Evolutionary conservation across 37 sponge, comb jelly and placozoan genomes (phyloP).

Genomic region (Bolinopsis microptera): DNA sequence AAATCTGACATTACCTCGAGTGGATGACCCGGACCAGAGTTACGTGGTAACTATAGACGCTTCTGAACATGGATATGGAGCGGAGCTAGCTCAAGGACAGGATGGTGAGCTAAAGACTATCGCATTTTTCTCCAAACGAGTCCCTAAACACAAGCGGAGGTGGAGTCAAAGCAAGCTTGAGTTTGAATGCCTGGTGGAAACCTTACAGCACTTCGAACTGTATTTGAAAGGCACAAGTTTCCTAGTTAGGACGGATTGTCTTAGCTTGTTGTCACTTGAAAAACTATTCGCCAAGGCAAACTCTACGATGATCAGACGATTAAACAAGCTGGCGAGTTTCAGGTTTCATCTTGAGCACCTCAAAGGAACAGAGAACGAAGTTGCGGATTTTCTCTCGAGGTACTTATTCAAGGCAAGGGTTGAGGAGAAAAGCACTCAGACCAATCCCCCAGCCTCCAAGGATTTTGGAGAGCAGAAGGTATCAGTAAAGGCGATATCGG

Average conservation of each 20-base stretch:
- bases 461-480: too few species aligned
- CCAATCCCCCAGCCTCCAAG: background rate
- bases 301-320: background rate
- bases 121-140: conserved; percentile 14
- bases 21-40: conserved; percentile 13
- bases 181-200: background rate
- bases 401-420: background rate
- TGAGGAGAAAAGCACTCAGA: background rate
- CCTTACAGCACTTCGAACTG: background rate
- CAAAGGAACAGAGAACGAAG: background rate
- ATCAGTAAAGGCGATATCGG: too few species aligned
- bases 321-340: background rate
- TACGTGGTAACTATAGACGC: conserved; percentile 29
- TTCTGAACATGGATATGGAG: conserved; percentile 1
- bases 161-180: background rate
- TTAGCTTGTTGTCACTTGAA: background rate
- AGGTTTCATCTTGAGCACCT: conserved; percentile 31
- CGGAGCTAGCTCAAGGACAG: background rate
- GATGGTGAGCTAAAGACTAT: conserved; percentile 8
- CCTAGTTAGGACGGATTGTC: conserved; percentile 9
- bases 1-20: background rate
- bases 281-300: background rate
- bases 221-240: conserved; percentile 23
- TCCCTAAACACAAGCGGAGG: background rate
- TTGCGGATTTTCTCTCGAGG: conserved; percentile 12